Evolutionary conservation across 1,140 invertebrate genomes (phyloP), one percentile per base, ranked within the genome.

Genomic region (Eciton burchellii): DNA sequence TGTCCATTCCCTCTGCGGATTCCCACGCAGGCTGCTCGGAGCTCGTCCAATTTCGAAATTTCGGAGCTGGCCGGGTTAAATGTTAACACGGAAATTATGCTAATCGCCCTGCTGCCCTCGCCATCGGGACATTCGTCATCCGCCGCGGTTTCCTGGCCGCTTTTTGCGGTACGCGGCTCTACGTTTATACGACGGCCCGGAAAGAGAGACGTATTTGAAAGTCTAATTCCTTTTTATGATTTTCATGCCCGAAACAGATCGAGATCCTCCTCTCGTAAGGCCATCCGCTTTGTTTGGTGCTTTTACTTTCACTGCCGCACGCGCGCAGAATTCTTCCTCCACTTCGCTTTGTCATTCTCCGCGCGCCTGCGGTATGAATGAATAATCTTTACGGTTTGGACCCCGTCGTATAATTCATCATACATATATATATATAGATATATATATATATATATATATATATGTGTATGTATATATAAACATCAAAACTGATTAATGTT

Each of bases 41-140:
- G 77, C 76, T 79, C 84, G 84, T 84, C 84, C 84, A 89, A 88
- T 91, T 89, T 88, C 72, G 83, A 82, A 85, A 84, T 74, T 87
- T 83, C 82, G 81, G 85, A 68, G 81, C 81, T 77, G 76, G 59
- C 54, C 90, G 84, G 90, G 92, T 91, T 90, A 92, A 92, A 92
- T 91, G 91, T 92, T 92, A 92, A 92, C 91, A 92, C 84, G 90
- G 89, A 89, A 93, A 92, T 93, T 93, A 93, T 93, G 91, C 85
- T 91, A 93, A 92, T 93, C 84, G 63, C 65, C 74, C 52, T 45
- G 73, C 76, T 82, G 60, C 73, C 81, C 87, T 65, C 66, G 68
- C 71, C 84, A 90, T 89, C 87, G 77, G 62, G 74, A 84, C 88
- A 91, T 92, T 91, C 91, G 91, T 92, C 91, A 91, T 92, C 89